Conservation (phyloP, 2,113 vertebrate genomes). For the Pelmatolapia mariae region DNA sequence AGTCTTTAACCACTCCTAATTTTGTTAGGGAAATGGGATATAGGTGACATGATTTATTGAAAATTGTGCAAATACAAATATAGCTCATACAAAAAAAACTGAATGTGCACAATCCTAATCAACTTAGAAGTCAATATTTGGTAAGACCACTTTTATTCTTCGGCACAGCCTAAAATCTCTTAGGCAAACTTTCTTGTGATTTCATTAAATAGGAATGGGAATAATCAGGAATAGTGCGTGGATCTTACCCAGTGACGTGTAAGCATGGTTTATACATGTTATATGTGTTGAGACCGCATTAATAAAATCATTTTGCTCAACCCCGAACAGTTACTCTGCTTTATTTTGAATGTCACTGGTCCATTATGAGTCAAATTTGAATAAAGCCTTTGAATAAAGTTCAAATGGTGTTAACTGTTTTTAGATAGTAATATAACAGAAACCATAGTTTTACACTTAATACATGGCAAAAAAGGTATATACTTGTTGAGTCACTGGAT, state of each 20-base stretch:
- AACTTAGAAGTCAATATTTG: neutral
- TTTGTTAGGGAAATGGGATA: neutral
- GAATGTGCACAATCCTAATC: neutral
- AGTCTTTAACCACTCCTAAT: neutral
- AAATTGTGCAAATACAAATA: neutral
- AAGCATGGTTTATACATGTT: neutral
- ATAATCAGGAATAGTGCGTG: neutral
- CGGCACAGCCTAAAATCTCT: neutral
- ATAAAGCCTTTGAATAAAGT: neutral
- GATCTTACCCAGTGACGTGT: neutral
- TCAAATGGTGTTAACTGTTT: neutral
- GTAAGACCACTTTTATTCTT: neutral
- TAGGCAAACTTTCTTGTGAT: neutral
- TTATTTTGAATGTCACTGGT: neutral
- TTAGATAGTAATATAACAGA: neutral
- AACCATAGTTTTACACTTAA: neutral
- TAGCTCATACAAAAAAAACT: neutral
- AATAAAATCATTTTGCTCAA: neutral
- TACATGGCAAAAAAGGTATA: neutral
- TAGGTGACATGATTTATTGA: rapidly evolving
- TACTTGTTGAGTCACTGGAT: neutral
- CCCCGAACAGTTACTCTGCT: neutral
- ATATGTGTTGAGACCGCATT: neutral
- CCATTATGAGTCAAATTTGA: neutral
- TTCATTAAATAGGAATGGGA: neutral